phyloP scores from a whole-genome alignment of 2,888 invertebrate genomes.

The Anticlea derivata region DNA sequence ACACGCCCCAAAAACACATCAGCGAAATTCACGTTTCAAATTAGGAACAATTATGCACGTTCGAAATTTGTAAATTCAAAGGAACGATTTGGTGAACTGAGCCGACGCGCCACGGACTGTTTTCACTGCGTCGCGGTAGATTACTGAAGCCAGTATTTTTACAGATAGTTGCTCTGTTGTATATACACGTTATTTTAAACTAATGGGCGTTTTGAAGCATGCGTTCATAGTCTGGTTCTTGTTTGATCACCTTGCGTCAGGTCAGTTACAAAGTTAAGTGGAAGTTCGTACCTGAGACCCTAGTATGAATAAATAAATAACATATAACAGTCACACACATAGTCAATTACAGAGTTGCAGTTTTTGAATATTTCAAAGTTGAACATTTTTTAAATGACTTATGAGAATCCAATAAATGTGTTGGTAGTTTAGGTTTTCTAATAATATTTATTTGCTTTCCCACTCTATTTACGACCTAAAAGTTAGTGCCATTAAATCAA shows the following conservation, averaged over 20 bases:
- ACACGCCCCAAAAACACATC: conserved; percentile 28
- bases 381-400: no score
- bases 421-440: not conserved
- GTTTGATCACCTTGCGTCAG: not conserved
- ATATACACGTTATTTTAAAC: conserved; percentile 37
- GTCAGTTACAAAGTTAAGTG: not conserved
- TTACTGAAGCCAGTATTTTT: conserved; percentile 65
- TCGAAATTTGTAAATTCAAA: conserved; percentile 37
- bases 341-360: no score
- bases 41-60: conserved; percentile 31
- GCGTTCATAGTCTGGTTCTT: not conserved
- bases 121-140: conserved; percentile 52
- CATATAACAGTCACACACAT: no score
- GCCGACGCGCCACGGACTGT: conserved; percentile 46
- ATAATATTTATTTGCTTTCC: conserved; percentile 6
- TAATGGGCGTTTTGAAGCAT: conserved; percentile 26
- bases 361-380: no score
- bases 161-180: conserved; percentile 34
- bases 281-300: no score
- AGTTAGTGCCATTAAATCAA: conserved; percentile 11
- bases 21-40: conserved; percentile 34
- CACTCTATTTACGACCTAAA: conserved; percentile 1
- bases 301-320: no score
- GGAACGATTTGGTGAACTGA: conserved; percentile 35
- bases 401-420: no score